Evolutionary conservation across 1,140 invertebrate species (phyloP), one percentile per base, ranked within the genome.

Genomic region (Leptinotarsa lineolata): DNA sequence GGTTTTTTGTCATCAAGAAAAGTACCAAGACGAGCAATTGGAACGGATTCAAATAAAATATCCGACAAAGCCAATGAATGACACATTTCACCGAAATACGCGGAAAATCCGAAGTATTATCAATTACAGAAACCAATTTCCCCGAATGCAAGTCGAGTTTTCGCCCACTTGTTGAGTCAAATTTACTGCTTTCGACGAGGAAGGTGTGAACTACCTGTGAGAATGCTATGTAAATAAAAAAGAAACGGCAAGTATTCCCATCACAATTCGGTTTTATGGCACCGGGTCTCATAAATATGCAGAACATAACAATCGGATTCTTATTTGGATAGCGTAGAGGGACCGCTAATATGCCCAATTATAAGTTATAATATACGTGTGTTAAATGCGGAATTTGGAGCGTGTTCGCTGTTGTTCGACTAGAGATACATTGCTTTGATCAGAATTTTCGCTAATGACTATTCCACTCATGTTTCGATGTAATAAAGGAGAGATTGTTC

Each of bases 291-390:
- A 54, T 54, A 54, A 54, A 54, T 54, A 54, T 54, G 48, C 48
- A 54, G 48, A 18, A 16, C 48, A 15, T 4, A 18, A 54, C 48
- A 54, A 8, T 54, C 48, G 16, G 15, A 15, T 54, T 54, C 48
- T 15, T 54, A 54, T 54, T 54, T 18, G 48, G n/a, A n/a, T 54
- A 54, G 48, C 48, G 15, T 15, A 54, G 5, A n/a, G 48, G 48
- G n/a, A 54, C 48, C 48, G n/a, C 48, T 54, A 54, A 54, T 54
- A 54, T 54, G 48, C 15, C n/a, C 48, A 54, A 54, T 54, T 54
- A 54, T 54, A n/a, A 18, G 48, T 54, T 54, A 39, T 54, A 54
- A 16, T 54, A 54, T 54, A 54, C 48, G 48, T 54, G 48, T 18
- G 15, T 16, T 13, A 54, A 54, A 54, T 54, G 48, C 0, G 48